A percentile compares a stretch with the other conserved stretches of the same genome.
Evolutionary conservation across 2,113 vertebrate genomes (phyloP).

Genomic region (Sinocyclocheilus anshuiensis): DNA sequence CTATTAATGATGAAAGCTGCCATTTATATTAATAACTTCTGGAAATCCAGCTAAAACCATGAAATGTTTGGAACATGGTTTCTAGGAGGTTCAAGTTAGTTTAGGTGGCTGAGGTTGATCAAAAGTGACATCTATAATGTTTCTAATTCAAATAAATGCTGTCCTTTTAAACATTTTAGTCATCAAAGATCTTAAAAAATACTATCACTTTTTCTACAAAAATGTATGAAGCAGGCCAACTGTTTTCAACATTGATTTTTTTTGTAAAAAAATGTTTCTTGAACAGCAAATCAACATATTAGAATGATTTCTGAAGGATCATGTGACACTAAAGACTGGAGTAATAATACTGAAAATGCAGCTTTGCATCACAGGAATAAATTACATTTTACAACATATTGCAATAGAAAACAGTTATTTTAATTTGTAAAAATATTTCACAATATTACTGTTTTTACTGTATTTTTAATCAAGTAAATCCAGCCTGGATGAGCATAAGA

Average conservation of each 20-base stretch:
- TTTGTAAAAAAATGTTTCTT: neutral
- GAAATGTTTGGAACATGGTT: neutral
- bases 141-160: neutral
- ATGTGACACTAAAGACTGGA: neutral
- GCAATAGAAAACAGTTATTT: no score
- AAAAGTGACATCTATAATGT: neutral
- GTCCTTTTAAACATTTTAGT: neutral
- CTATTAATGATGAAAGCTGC: neutral
- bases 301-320: neutral
- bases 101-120: neutral
- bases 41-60: neutral
- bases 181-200: neutral
- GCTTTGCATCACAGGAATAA: neutral
- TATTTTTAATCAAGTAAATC: no score
- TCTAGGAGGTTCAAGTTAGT: neutral
- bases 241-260: neutral
- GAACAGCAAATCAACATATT: neutral
- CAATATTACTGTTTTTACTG: no score
- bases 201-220: neutral
- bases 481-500: no score
- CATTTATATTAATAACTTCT: neutral
- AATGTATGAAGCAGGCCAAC: neutral
- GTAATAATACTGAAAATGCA: neutral
- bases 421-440: no score
- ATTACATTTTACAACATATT: no score